phyloP scores from a whole-genome alignment of 2,113 vertebrate genomes.

The Callipepla californica region DNA sequence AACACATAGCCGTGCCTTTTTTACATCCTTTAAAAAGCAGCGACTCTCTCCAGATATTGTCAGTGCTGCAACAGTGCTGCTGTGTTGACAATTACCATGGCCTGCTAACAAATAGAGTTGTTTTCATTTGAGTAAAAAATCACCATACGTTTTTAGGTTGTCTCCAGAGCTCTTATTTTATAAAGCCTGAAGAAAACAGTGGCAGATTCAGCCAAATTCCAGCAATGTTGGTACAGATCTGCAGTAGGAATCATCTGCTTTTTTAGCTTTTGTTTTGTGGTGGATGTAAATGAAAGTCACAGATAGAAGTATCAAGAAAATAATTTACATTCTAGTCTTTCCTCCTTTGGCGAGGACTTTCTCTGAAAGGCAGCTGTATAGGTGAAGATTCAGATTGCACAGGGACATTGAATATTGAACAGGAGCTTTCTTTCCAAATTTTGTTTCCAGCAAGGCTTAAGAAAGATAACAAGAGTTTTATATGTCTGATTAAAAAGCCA shows the following conservation, averaged over 20 bases:
- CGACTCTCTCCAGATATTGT: neutral
- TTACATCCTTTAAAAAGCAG: neutral
- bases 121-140: neutral
- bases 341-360: neutral
- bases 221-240: neutral
- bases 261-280: neutral
- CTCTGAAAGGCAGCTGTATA: constrained; percentile 15
- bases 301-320: neutral
- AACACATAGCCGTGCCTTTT: neutral
- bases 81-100: neutral
- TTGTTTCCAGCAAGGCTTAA: constrained; percentile 53
- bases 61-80: neutral
- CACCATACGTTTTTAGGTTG: neutral
- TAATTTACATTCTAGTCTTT: constrained; percentile 32
- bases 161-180: neutral
- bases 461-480: constrained; percentile 56
- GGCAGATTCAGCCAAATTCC: neutral
- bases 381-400: constrained; percentile 3
- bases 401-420: constrained; percentile 37
- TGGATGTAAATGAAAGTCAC: neutral
- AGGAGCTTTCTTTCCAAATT: constrained; percentile 53
- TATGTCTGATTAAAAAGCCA: constrained; percentile 48
- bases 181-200: neutral
- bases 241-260: neutral
- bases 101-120: neutral